Evolutionary conservation across 2,888 invertebrate species (phyloP), one percentile per base, ranked within the genome.

Genomic region (Melanostoma mellinum): DNA sequence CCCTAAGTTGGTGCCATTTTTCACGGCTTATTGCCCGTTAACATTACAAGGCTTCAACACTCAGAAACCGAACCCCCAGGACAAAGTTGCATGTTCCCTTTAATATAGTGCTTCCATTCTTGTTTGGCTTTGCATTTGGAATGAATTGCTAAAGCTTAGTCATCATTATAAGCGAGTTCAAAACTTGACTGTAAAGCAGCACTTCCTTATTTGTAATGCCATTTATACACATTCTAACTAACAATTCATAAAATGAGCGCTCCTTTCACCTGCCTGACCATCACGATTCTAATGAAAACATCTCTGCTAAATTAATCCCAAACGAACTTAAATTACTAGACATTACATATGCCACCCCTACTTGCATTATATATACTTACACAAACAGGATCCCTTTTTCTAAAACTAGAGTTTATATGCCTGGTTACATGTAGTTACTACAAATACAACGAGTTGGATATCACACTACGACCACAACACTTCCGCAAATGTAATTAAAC

Each of bases 401-500:
- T 5, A 48, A 30, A 42, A 35, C 55, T 35, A 56, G 46, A 35
- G 48, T 35, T 40, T 33, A 58, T 58, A 3, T 36, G 6, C n/a
- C 1, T 35, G 6, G 10, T 8, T 2, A 10, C 8, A 10, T 8
- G 33, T 9, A 33, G 1, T 3, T 38, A 32, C 55, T 42, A 52
- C 38, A 32, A 6, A 30, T 56, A 58, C 56, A 69, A 67, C 77
- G 68, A 73, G 73, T 73, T 77, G 77, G 77, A 82, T 77, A 77
- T 82, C 82, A 82, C 77, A 82, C 82, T 78, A 69, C 72, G 53
- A 65, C 73, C 77, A 58, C 77, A 74, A 78, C 77, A 82, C 78
- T 82, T 82, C 77, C 82, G 77, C 69, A 82, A 82, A 82, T 82
- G 82, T 82, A 82, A 82, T 82, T 82, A 82, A 82, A 82, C 68